These are phyloP conservation scores for Vipera ursinii DNA, from an alignment of 2,797 vertebrate species.

Conservation along the genomic window DNA sequence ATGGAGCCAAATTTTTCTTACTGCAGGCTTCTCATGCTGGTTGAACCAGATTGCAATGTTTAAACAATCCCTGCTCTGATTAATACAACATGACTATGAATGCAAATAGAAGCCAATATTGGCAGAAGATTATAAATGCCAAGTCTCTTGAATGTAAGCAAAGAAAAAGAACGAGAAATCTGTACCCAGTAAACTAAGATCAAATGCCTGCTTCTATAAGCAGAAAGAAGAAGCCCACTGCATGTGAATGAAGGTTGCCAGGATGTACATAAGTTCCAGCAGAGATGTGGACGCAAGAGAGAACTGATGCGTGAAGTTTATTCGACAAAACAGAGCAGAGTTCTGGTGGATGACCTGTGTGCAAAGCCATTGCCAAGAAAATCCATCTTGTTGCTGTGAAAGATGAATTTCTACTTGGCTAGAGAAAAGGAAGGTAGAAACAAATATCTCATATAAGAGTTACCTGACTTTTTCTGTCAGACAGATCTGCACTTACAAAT, in stretches of 20 bases:
- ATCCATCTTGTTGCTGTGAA: conserved; percentile 9
- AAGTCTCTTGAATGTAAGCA: neutral
- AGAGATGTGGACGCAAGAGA: neutral
- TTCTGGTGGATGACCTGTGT: neutral
- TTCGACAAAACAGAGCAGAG: conserved; percentile 24
- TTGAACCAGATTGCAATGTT: neutral
- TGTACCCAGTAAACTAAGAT: conserved; percentile 34
- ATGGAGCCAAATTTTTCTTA: neutral
- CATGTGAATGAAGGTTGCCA: neutral
- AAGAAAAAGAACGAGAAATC: neutral
- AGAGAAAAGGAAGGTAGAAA: neutral
- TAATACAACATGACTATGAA: neutral
- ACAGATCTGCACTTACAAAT: neutral
- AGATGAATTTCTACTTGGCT: conserved; percentile 6
- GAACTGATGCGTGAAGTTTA: conserved; percentile 4
- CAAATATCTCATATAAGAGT: neutral
- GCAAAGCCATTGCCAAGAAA: conserved; percentile 34
- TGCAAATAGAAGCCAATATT: neutral
- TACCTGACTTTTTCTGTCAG: conserved; percentile 17
- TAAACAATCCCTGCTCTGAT: neutral
- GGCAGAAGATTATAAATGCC: neutral
- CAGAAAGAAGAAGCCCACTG: neutral
- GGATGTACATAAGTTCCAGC: neutral
- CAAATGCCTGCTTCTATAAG: conserved; percentile 12
- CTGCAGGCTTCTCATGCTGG: neutral